These are phyloP conservation scores for Mythimna pallens DNA, from an alignment of 2,888 invertebrate genomes.

Conservation along the genomic window DNA sequence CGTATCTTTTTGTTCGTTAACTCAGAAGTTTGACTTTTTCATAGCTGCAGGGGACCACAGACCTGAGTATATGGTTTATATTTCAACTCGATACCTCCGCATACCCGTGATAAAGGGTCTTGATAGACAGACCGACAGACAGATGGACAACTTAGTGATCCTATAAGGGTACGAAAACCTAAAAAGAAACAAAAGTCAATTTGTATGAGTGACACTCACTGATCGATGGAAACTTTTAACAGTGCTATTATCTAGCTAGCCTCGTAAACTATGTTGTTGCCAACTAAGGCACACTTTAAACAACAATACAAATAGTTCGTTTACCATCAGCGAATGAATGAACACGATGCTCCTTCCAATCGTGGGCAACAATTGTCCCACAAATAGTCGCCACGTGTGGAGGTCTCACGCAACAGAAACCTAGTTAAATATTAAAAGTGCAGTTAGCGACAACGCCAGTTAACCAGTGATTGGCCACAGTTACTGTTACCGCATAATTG, in stretches of 20 bases:
- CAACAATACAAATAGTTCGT: not conserved
- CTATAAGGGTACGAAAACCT: too few relatives aligned
- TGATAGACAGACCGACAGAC: too few relatives aligned
- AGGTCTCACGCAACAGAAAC: slow-evolving; percentile 66
- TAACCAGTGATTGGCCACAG: slow-evolving; percentile 73
- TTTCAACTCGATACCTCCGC: too few relatives aligned
- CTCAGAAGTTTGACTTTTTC: too few relatives aligned
- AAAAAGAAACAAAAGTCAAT: not conserved
- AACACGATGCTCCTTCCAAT: not conserved
- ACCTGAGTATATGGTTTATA: too few relatives aligned
- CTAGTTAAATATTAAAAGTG: slow-evolving; percentile 79
- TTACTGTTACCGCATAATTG: slow-evolving; percentile 80
- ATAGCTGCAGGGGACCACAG: too few relatives aligned
- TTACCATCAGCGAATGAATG: not conserved
- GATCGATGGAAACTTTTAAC: not conserved
- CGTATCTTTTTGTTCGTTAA: too few relatives aligned
- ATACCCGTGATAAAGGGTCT: too few relatives aligned
- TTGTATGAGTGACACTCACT: not conserved
- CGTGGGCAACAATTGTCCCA: slow-evolving; percentile 21
- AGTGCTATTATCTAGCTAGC: not conserved
- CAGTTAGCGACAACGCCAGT: slow-evolving; percentile 79
- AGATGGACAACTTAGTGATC: too few relatives aligned
- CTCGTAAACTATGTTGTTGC: not conserved
- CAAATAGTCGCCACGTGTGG: slow-evolving; percentile 31
- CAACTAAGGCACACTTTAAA: not conserved